Conservation (phyloP, 2,113 vertebrate genomes). For the Macaca nemestrina region DNA sequence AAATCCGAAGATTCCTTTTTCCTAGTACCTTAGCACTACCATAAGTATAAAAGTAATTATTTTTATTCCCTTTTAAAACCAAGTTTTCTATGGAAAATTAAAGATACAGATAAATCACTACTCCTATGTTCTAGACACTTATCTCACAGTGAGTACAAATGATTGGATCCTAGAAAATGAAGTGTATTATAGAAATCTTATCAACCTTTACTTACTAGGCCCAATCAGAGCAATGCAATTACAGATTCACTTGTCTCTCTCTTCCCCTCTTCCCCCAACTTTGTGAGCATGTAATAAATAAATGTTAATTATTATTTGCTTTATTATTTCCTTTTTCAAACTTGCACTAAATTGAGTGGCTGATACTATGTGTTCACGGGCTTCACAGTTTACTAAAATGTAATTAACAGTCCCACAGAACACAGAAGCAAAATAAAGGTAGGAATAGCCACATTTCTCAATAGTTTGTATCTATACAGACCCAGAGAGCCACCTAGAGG, state of each 20-base stretch:
- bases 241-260: not conserved
- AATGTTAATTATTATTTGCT: constrained; percentile 1
- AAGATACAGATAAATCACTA: constrained; percentile 3
- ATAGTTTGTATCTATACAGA: not conserved
- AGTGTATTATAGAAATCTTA: not conserved
- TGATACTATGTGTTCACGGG: not conserved
- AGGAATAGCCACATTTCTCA: not conserved
- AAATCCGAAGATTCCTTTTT: not conserved
- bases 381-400: constrained; percentile 38
- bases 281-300: not conserved
- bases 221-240: not conserved
- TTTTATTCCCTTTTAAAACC: constrained; percentile 28
- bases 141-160: not conserved
- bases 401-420: not conserved
- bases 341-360: not conserved
- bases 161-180: constrained; percentile 20
- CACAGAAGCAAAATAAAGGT: not conserved
- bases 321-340: constrained; percentile 38
- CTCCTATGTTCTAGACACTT: not conserved
- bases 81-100: constrained; percentile 25
- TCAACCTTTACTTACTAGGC: not conserved
- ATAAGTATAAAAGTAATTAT: not conserved
- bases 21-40: not conserved
- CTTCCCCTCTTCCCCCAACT: not conserved
- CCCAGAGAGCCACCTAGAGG: constrained; percentile 59